Evolutionary conservation across 2,888 invertebrate species (phyloP).

Genomic region (Drosophila aldrichi): DNA sequence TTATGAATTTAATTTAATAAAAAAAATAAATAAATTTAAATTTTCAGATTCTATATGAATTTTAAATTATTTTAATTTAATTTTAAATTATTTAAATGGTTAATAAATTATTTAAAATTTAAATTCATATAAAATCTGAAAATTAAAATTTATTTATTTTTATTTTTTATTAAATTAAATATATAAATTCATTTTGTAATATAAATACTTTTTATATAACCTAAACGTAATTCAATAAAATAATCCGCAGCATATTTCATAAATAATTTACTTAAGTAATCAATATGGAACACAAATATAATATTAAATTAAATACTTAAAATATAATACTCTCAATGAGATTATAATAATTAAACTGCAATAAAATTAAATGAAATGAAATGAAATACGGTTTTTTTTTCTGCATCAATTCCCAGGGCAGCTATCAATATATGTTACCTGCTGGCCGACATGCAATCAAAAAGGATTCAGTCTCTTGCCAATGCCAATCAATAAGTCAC

Average conservation of each 20-base stretch:
- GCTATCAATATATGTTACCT: constrained; percentile 13
- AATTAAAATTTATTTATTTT: no score
- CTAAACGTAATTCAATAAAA: no score
- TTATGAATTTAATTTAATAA: no score
- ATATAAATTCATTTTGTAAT: not conserved
- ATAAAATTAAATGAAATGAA: constrained; percentile 30
- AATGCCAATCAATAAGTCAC: constrained; percentile 77
- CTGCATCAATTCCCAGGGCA: constrained; percentile 30
- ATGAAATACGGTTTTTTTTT: constrained; percentile 32
- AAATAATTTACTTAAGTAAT: not conserved
- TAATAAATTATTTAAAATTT: no score
- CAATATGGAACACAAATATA: not conserved
- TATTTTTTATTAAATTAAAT: no score
- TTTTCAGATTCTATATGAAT: no score
- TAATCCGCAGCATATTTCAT: not conserved
- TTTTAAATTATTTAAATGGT: no score
- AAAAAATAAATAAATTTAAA: no score
- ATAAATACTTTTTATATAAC: no score
- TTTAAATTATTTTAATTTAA: not conserved
- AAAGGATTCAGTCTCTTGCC: constrained; percentile 53
- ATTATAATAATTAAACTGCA: constrained; percentile 20
- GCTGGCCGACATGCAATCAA: constrained; percentile 61
- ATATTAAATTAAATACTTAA: not conserved
- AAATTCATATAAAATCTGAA: no score
- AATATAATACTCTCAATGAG: not conserved